Evolutionary conservation across 1,140 invertebrate genomes (phyloP).

Genomic region (Leptinotarsa defecta): DNA sequence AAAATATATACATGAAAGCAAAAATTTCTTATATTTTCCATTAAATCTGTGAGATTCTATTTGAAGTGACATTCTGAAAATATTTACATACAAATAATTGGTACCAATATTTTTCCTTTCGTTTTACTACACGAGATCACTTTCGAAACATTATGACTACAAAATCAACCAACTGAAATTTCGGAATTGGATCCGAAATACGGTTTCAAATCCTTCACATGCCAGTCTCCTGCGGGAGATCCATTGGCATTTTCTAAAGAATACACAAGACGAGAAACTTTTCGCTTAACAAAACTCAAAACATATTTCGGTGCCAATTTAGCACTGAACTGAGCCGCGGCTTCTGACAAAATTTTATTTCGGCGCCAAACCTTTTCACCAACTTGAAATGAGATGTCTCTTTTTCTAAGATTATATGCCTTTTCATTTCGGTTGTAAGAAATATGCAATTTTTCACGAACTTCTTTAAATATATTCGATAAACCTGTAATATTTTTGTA

Average conservation of each 20-base stretch:
- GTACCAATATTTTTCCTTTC: too few relatives aligned
- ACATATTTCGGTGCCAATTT: slow-evolving; percentile 31
- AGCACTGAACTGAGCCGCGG: slow-evolving; percentile 14
- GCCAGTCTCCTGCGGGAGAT: slow-evolving; percentile 12
- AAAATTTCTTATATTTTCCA: too few relatives aligned
- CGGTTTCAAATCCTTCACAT: slow-evolving; percentile 29
- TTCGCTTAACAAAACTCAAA: neutral
- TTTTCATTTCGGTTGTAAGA: slow-evolving; percentile 15
- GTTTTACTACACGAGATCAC: too few relatives aligned
- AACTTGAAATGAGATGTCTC: neutral
- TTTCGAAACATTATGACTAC: too few relatives aligned
- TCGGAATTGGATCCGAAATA: neutral
- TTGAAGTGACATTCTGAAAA: too few relatives aligned
- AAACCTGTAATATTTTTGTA: neutral
- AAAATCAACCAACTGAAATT: too few relatives aligned
- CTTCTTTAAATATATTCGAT: too few relatives aligned
- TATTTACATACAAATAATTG: too few relatives aligned
- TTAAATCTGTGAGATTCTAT: too few relatives aligned
- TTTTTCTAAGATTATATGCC: slow-evolving; percentile 28
- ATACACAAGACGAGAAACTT: slow-evolving; percentile 22
- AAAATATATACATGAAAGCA: too few relatives aligned
- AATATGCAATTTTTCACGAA: slow-evolving; percentile 5
- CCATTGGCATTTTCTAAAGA: slow-evolving; percentile 16
- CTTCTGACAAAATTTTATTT: slow-evolving; percentile 29
- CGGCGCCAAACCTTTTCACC: slow-evolving; percentile 23